Base-by-base conservation (phyloP, 1,140 invertebrate genomes). In the Aphis craccivora region DNA sequence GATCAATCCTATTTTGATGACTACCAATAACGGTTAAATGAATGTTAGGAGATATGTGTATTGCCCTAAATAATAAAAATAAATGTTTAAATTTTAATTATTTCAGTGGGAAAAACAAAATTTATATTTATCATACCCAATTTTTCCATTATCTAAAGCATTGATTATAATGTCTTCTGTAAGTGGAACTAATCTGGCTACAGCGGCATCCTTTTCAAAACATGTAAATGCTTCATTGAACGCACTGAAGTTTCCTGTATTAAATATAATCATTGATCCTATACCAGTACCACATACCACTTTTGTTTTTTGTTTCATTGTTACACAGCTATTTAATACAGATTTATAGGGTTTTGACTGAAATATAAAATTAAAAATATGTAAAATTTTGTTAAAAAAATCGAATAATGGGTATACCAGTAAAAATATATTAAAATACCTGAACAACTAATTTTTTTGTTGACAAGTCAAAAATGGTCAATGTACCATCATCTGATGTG, bases 251-350 rank as follows among this genome's bases (percentile, higher is more conserved):
- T 99, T 97, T 94, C 97, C 97, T 97, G 98, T 99, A 95, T 99
- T 99, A 95, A 98, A 99, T 81, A 99, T 96, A 95, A 98, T 98
- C 67, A 99, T 95, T 94, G 97, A 97, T 48, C 98, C 98, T 95
- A 97, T 97, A 90, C 97, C 97, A 51, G 97, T 97, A 37, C 97
- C 97, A 93, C 97, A 97, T 43, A 99, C 95, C 67, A 99, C 95
- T 96, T 99, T 99, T 25, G 97, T 97, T 94, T 98, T 97, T 87
- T 96, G 96, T 95, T 97, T 96, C 94, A 98, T 97, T 91, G 98
- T 95, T 83, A 97, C 97, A 94, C 98, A 95, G 94, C 97, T 97
- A 18, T 97, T 98, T 43, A 98, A 95, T 94, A 98, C 97, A 94
- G 97, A 96, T 51, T 98, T 97, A 94, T 98, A 98, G 89, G 97